These are phyloP conservation scores for Euphydryas editha DNA, from an alignment of 2,888 invertebrate genomes.

Conservation along the genomic window DNA sequence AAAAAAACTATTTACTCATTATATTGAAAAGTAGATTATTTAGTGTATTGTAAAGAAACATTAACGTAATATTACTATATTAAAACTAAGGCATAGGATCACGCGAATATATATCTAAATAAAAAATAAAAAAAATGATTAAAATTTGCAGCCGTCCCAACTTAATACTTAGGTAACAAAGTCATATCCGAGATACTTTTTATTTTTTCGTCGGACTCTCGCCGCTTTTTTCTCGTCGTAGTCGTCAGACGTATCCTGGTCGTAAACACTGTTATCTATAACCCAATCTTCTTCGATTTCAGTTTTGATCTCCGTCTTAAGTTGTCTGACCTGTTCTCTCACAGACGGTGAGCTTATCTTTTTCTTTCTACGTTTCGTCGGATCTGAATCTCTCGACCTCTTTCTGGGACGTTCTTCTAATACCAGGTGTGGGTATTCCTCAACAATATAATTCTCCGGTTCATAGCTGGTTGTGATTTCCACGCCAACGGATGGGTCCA, in stretches of 20 bases:
- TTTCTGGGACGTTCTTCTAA: conserved; percentile 69
- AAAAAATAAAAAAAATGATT: conserved; percentile 23
- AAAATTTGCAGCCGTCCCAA: not conserved
- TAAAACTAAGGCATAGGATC: conserved; percentile 32
- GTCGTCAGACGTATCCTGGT: conserved; percentile 61
- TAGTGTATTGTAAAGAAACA: conserved; percentile 19
- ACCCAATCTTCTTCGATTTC: conserved; percentile 68
- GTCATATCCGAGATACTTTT: conserved; percentile 75
- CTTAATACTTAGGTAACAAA: conserved; percentile 63
- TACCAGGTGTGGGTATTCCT: conserved; percentile 70
- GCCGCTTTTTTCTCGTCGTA: conserved; percentile 70
- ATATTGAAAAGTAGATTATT: conserved; percentile 22
- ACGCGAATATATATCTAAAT: conserved; percentile 26
- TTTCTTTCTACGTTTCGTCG: conserved; percentile 49
- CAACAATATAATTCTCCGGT: conserved; percentile 72
- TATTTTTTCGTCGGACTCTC: conserved; percentile 76
- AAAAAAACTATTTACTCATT: conserved; percentile 15
- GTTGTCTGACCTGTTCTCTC: conserved; percentile 52
- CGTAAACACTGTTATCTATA: conserved; percentile 67
- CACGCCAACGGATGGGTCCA: conserved; percentile 71
- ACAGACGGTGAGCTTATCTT: conserved; percentile 52
- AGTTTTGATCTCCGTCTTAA: conserved; percentile 49
- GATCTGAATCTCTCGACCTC: conserved; percentile 51
- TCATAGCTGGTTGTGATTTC: conserved; percentile 76
- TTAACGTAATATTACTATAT: conserved; percentile 11